phyloP scores from a whole-genome alignment of 1,140 invertebrate genomes.

The Pinna nobilis region DNA sequence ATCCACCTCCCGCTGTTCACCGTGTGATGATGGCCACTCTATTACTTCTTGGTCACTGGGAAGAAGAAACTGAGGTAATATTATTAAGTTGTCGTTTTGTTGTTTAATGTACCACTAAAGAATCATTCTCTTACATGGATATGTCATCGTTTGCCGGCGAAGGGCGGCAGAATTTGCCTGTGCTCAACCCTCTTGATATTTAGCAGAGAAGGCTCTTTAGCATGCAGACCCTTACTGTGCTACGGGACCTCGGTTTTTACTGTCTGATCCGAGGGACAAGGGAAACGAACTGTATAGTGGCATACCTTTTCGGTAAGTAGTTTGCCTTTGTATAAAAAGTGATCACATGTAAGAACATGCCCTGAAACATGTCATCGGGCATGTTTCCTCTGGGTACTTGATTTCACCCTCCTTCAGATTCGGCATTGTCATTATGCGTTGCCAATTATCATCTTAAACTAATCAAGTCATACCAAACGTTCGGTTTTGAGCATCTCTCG shows the following conservation, averaged over 20 bases:
- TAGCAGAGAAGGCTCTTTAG: neutral
- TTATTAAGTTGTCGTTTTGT: neutral
- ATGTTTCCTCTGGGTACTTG: too few relatives aligned
- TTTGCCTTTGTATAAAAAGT: neutral
- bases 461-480: neutral
- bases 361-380: too few relatives aligned
- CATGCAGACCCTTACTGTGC: too few relatives aligned
- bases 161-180: neutral
- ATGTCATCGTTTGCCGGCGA: too few relatives aligned
- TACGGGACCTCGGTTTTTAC: too few relatives aligned
- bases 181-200: neutral
- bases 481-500: too few relatives aligned
- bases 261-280: too few relatives aligned
- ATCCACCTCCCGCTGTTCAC: constrained; percentile 60
- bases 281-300: neutral
- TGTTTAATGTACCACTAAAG: too few relatives aligned
- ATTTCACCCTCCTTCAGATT: too few relatives aligned
- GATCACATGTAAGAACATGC: neutral
- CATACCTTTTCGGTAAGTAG: too few relatives aligned
- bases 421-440: too few relatives aligned
- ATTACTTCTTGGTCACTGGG: constrained; percentile 63
- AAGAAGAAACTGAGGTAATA: constrained; percentile 58
- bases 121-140: too few relatives aligned
- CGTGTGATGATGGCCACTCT: constrained; percentile 64
- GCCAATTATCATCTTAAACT: neutral